These are phyloP conservation scores for Ecdyonurus torrentis DNA, from an alignment of 2,888 invertebrate species.

Conservation along the genomic window DNA sequence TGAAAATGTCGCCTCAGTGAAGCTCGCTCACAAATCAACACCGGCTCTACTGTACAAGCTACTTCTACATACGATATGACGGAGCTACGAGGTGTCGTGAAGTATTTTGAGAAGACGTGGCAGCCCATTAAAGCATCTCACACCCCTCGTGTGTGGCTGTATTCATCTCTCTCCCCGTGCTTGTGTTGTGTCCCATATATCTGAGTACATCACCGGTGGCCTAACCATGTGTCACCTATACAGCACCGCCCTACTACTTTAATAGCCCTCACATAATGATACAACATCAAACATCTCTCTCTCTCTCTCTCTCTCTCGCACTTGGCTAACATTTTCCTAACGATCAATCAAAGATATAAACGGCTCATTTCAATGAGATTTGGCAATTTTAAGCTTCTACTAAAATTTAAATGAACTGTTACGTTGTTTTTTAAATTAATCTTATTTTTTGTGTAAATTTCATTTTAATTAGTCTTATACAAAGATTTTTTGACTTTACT, in stretches of 20 bases:
- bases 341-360: neutral
- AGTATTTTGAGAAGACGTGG: neutral
- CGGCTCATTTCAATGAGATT: neutral
- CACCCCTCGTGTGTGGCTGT: neutral
- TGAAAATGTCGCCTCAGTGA: too few relatives aligned
- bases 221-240: neutral
- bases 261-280: too few relatives aligned
- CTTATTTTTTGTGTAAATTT: neutral
- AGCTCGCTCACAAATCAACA: neutral
- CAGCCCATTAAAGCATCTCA: neutral
- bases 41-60: too few relatives aligned
- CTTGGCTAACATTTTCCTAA: neutral
- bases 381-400: too few relatives aligned
- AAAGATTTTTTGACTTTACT: too few relatives aligned
- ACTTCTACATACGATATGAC: too few relatives aligned
- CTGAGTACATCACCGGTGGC: too few relatives aligned
- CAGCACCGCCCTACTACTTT: neutral
- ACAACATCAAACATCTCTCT: too few relatives aligned
- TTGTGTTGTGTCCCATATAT: too few relatives aligned
- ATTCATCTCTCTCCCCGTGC: neutral
- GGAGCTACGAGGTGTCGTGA: neutral
- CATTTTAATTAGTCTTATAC: too few relatives aligned
- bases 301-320: too few relatives aligned
- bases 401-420: neutral
- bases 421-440: neutral